Evolutionary conservation across 2,888 invertebrate genomes (phyloP).

Genomic region (Volucella inflata): DNA sequence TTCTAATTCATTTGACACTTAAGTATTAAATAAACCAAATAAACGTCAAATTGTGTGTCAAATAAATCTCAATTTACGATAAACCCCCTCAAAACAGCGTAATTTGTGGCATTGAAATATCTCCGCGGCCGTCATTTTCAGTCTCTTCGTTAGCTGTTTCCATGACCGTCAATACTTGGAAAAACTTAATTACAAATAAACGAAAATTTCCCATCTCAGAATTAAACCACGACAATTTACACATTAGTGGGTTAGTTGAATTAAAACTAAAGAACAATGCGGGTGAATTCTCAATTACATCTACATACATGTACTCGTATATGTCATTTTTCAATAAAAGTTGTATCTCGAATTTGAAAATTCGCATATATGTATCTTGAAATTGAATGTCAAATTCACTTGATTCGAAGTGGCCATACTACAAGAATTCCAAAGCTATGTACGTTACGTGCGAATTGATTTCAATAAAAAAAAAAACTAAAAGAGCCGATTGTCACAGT

Average conservation of each 20-base stretch:
- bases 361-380: background rate
- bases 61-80: constrained; percentile 45
- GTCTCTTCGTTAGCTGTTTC: constrained; percentile 2
- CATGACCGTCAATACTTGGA: constrained; percentile 9
- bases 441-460: constrained; percentile 46
- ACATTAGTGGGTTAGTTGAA: background rate
- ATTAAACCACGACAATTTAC: constrained; percentile 4
- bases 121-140: constrained; percentile 7
- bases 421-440: background rate
- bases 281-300: constrained; percentile 20
- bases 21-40: constrained; percentile 15
- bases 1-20: background rate
- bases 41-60: constrained; percentile 17
- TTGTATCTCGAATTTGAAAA: background rate
- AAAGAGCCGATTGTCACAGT: constrained; percentile 8
- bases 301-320: too few species aligned
- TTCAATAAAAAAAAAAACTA: constrained; percentile 14
- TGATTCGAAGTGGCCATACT: background rate
- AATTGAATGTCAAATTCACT: background rate
- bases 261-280: constrained; percentile 6
- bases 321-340: too few species aligned
- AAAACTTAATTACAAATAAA: constrained; percentile 49
- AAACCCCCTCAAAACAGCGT: background rate
- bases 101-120: constrained; percentile 26
- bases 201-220: constrained; percentile 31